Evolutionary conservation across 2,113 vertebrate species (phyloP).

Genomic region (Formicarius rufipectus): DNA sequence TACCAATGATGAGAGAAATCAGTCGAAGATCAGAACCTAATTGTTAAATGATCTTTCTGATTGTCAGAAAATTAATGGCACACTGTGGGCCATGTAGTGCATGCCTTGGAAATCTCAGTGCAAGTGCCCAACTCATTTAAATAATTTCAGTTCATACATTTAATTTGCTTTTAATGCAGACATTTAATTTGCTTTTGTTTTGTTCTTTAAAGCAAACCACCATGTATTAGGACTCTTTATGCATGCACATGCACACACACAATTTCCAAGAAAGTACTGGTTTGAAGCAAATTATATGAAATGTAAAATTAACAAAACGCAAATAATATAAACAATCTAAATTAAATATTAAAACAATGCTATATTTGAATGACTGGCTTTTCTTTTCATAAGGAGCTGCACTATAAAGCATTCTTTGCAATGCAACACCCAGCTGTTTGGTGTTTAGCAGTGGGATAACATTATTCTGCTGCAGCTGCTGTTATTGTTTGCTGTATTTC

Average conservation of each 20-base stretch:
- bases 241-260: constrained; percentile 21
- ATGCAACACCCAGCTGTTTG: constrained; percentile 61
- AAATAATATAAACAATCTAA: constrained; percentile 57
- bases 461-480: constrained; percentile 65
- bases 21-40: constrained; percentile 6
- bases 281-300: constrained; percentile 63
- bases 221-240: constrained; percentile 49
- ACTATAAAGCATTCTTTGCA: constrained; percentile 12
- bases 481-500: constrained; percentile 43
- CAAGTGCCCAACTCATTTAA: constrained; percentile 28
- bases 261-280: constrained; percentile 52
- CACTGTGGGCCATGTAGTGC: background rate
- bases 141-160: constrained; percentile 52
- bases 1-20: background rate
- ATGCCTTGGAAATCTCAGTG: background rate
- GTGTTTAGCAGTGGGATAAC: constrained; percentile 2
- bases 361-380: constrained; percentile 31
- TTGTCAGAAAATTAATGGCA: constrained; percentile 1
- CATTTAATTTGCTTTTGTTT: constrained; percentile 46
- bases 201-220: constrained; percentile 45
- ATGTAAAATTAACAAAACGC: constrained; percentile 67
- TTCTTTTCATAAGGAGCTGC: constrained; percentile 55
- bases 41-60: background rate
- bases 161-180: constrained; percentile 52
- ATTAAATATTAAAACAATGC: constrained; percentile 61